Percentiles rank a stretch among this genome's conserved stretches.
phyloP scores from a whole-genome alignment of 2,797 vertebrate genomes.

The Eptatretus atami region DNA sequence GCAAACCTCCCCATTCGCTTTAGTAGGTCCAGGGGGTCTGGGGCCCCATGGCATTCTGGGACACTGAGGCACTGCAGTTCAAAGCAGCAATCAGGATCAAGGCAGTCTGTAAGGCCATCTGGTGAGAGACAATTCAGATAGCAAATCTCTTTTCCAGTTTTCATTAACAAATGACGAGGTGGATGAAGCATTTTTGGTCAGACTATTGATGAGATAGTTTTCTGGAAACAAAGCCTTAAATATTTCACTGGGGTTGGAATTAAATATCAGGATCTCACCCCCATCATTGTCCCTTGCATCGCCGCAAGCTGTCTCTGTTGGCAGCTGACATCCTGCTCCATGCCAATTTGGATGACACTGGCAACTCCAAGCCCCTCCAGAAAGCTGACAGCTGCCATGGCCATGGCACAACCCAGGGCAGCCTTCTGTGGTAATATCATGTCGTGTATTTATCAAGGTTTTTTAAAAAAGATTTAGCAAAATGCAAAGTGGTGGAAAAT shows the following conservation, averaged over 20 bases:
- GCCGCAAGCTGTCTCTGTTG: slow-evolving; percentile 81
- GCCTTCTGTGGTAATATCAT: slow-evolving; percentile 27
- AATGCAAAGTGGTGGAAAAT: no score
- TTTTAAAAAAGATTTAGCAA: no score
- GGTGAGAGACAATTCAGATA: slow-evolving; percentile 9
- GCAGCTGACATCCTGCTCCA: slow-evolving; percentile 69
- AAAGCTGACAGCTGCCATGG: slow-evolving; percentile 85
- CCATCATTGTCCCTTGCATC: slow-evolving; percentile 89
- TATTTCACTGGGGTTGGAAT: no score
- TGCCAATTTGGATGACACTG: slow-evolving; percentile 96
- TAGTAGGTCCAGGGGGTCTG: slow-evolving; percentile 77
- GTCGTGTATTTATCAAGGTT: no score
- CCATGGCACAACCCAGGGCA: slow-evolving; percentile 87
- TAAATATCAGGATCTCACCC: slow-evolving; percentile 25
- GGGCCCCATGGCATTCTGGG: slow-evolving; percentile 54
- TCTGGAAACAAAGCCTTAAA: no score
- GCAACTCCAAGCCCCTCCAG: slow-evolving; percentile 84
- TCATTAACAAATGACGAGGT: no score
- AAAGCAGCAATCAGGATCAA: slow-evolving; percentile 95
- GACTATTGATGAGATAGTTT: no score
- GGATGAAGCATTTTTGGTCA: background rate
- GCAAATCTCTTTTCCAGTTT: no score
- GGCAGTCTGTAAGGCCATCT: slow-evolving; percentile 85
- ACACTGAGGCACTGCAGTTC: slow-evolving; percentile 53
- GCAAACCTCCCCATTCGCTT: slow-evolving; percentile 34